Base-by-base conservation (phyloP, 1,140 invertebrate species). In the Babylonia areolata region DNA sequence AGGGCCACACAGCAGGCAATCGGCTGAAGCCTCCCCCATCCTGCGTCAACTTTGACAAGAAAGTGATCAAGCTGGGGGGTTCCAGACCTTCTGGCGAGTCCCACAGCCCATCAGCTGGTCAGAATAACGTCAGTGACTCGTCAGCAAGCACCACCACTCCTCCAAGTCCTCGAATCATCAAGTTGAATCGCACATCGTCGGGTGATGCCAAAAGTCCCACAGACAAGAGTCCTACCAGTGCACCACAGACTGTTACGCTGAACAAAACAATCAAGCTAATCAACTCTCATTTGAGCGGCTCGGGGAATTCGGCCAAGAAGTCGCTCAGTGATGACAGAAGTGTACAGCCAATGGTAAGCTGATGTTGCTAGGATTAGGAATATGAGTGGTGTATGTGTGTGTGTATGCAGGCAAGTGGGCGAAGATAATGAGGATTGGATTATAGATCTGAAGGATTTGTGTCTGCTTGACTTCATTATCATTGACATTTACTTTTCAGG, bases 1-100 rank as follows among this genome's bases (percentile, higher is more conserved):
- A 54, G 46, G 58, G 73, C 37, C 86, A 85, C 39, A n/a, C 81
- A 17, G 17, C 54, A 12, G 88, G 84, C 15, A 83, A 85, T 23
- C 84, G 90, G 31, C 77, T 91, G 28, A 92, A 92, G 82, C 92
- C 92, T n/a, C 92, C 92, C 33, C 91, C 90, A 73, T 91, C 91
- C 40, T 90, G 88, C 85, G 89, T 93, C 33, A 87, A 92, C 81
- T 89, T 87, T 86, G 85, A 87, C 11, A 91, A 89, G 79, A 93
- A 92, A 86, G 89, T 87, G 51, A 90, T 92, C 58, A 91, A 90
- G 81, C 84, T 92, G 3, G 85, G 40, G 33, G 80, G 71, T 31
- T 31, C 73, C 46, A 87, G 75, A 79, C n/a, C 85, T 51, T 73
- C 80, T 35, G 28, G 54, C 31, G 35, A 79, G 85, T 71, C 51